These are phyloP conservation scores for Suricata suricatta DNA, from an alignment of 2,113 vertebrate species.

Conservation along the genomic window DNA sequence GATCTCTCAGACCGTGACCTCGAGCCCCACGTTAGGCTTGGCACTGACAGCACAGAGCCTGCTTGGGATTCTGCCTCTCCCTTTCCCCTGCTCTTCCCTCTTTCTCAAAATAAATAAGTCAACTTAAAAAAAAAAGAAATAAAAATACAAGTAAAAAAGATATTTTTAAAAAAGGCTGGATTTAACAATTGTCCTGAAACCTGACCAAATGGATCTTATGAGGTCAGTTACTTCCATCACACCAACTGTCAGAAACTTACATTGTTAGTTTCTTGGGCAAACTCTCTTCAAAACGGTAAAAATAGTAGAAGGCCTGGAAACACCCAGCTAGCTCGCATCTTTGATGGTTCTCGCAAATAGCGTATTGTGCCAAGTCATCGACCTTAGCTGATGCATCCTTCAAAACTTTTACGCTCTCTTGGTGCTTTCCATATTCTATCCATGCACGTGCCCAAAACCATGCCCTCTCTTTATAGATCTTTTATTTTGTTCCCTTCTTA, in stretches of 20 bases:
- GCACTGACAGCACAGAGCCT: too few relatives aligned
- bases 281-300: background rate
- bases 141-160: background rate
- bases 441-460: background rate
- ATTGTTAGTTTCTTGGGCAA: background rate
- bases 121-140: background rate
- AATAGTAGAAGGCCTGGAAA: background rate
- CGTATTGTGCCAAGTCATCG: background rate
- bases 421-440: background rate
- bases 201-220: background rate
- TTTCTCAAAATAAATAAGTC: too few relatives aligned
- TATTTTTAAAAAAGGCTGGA: background rate
- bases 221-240: background rate
- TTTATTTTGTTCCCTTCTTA: background rate
- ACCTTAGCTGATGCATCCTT: background rate
- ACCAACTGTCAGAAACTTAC: background rate
- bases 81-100: too few relatives aligned
- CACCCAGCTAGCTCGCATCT: background rate
- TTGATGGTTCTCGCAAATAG: background rate
- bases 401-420: background rate
- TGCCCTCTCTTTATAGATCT: background rate
- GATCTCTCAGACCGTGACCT: too few relatives aligned
- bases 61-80: too few relatives aligned
- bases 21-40: too few relatives aligned
- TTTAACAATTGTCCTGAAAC: background rate